phyloP scores from a whole-genome alignment of 2,113 vertebrate species.

The Anseranas semipalmata region DNA sequence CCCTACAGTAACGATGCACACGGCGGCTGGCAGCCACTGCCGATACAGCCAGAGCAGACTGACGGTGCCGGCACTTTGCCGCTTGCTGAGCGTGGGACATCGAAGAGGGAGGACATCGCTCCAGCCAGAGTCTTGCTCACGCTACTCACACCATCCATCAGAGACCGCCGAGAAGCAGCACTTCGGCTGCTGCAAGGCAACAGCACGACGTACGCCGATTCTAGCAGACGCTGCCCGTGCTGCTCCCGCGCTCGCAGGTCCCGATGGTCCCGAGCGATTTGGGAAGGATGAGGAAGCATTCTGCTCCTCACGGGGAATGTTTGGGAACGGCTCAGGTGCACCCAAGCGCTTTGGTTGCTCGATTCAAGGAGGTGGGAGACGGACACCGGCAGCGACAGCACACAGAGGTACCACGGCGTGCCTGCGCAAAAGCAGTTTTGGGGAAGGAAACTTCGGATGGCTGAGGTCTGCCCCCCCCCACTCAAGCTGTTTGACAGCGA shows the following conservation, averaged over 20 bases:
- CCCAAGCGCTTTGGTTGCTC: too few species aligned
- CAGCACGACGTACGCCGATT: accelerated
- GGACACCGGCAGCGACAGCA: accelerated
- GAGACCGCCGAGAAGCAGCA: not conserved
- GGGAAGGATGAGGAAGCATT: too few species aligned
- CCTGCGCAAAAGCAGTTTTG: not conserved
- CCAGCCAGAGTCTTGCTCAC: not conserved
- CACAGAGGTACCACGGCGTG: not conserved
- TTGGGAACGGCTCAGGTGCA: too few species aligned
- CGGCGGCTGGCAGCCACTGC: not conserved
- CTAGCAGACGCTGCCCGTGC: accelerated
- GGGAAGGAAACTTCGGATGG: not conserved
- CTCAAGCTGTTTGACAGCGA: not conserved
- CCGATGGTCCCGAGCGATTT: not conserved
- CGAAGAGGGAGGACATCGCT: not conserved
- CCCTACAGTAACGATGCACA: accelerated
- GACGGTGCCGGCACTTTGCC: not conserved
- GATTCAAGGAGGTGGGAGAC: too few species aligned
- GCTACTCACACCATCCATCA: not conserved
- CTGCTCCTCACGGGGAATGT: too few species aligned
- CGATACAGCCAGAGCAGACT: not conserved
- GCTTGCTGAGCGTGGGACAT: not conserved
- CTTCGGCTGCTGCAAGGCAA: not conserved
- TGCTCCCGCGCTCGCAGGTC: not conserved
- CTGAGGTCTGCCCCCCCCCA: not conserved